Percentiles rank a stretch among this genome's conserved stretches.
Conservation (phyloP, 2,888 invertebrate genomes). For the Pyrrhosoma nymphula region DNA sequence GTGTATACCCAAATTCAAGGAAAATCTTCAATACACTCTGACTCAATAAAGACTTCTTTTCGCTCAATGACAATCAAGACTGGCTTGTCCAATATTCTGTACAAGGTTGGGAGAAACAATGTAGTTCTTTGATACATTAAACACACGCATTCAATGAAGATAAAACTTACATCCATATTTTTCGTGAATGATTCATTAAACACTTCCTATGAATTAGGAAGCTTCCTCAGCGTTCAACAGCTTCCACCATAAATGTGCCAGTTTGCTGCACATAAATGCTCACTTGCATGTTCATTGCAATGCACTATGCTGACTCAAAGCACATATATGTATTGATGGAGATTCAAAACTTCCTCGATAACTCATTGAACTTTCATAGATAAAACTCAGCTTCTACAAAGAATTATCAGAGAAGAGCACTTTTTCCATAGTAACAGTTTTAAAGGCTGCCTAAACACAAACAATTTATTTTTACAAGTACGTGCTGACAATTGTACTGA, state of each 20-base stretch:
- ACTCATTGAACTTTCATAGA: conserved; percentile 12
- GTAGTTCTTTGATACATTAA: conserved; percentile 34
- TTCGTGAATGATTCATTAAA: conserved; percentile 25
- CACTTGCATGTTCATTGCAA: conserved; percentile 36
- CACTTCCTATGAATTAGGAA: conserved; percentile 30
- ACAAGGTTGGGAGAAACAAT: conserved; percentile 56
- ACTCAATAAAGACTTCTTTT: conserved; percentile 43
- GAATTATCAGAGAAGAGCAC: conserved; percentile 61
- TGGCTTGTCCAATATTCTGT: conserved; percentile 50
- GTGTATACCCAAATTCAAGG: conserved; percentile 42
- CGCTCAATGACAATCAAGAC: conserved; percentile 12
- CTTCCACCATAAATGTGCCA: conserved; percentile 42
- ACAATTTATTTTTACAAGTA: conserved; percentile 53
- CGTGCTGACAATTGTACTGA: conserved; percentile 40
- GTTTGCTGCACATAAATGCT: background rate
- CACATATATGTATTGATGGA: conserved; percentile 40
- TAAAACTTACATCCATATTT: conserved; percentile 28
- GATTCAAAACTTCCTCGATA: background rate
- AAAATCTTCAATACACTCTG: conserved; percentile 46
- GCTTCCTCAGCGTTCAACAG: conserved; percentile 24
- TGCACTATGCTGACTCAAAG: conserved; percentile 48
- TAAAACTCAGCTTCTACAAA: conserved; percentile 56
- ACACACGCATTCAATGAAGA: conserved; percentile 48
- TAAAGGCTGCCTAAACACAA: conserved; percentile 53
- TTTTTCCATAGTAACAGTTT: conserved; percentile 61